These are phyloP conservation scores for Agapornis canus DNA, from an alignment of 2,797 vertebrate genomes.

Conservation along the genomic window DNA sequence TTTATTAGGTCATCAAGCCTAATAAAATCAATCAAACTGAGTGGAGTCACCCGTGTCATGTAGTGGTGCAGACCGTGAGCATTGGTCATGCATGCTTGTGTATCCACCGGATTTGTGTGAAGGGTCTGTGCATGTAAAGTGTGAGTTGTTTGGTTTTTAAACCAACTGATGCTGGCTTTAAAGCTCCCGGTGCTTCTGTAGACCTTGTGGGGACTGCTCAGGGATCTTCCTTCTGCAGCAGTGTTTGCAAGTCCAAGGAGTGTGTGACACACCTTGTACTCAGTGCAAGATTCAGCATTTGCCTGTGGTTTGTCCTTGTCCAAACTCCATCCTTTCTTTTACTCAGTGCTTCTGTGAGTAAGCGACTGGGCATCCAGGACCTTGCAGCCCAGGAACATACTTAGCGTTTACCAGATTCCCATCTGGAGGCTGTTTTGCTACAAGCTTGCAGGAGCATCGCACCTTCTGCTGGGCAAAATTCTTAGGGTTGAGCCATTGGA, in stretches of 20 bases:
- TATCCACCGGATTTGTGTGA: not conserved
- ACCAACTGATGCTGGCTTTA: not conserved
- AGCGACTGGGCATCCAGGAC: not conserved
- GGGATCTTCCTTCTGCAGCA: not conserved
- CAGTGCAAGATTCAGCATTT: not conserved
- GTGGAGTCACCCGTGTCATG: not conserved
- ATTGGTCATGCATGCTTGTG: accelerated
- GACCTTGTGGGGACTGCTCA: not conserved
- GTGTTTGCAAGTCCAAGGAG: not conserved
- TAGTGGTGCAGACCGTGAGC: not conserved
- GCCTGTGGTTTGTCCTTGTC: not conserved
- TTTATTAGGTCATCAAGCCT: not conserved
- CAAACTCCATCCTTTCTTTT: not conserved
- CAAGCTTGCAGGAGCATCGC: not conserved
- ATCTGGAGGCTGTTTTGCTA: not conserved
- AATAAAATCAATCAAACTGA: not conserved
- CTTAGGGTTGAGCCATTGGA: not conserved
- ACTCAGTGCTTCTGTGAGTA: not conserved
- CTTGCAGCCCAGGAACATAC: not conserved
- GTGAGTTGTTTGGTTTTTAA: not conserved
- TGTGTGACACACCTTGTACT: not conserved
- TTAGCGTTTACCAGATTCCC: not conserved
- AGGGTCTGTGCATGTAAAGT: not conserved
- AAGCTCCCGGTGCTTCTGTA: not conserved
- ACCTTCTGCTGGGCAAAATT: not conserved